phyloP scores from a whole-genome alignment of 2,888 invertebrate species.

The Sceliomorpha sp. region DNA sequence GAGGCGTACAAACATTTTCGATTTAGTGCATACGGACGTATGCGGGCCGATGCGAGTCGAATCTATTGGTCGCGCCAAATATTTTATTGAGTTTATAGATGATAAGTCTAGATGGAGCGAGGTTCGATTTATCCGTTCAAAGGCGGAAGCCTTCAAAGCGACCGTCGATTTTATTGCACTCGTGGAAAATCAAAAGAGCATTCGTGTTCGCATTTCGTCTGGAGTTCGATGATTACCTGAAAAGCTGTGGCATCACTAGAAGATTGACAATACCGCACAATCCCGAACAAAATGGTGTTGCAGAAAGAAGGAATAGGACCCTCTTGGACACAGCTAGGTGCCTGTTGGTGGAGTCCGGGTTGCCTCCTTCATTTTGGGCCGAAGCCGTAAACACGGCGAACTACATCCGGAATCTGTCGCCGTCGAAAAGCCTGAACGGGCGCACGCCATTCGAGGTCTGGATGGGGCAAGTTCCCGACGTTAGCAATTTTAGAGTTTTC shows the following conservation, averaged over 20 bases:
- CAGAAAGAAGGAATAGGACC: background rate
- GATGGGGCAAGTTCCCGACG: slow-evolving; percentile 9
- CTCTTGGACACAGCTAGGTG: slow-evolving; percentile 1
- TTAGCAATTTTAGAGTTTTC: background rate
- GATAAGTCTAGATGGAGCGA: background rate
- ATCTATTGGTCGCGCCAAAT: slow-evolving; percentile 44
- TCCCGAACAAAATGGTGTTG: slow-evolving; percentile 12
- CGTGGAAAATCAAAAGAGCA: too few species aligned
- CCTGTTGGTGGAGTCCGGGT: slow-evolving; percentile 1
- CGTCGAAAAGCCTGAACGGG: slow-evolving; percentile 5
- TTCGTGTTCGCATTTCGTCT: too few species aligned
- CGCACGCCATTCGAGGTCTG: slow-evolving; percentile 9
- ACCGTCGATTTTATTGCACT: too few species aligned
- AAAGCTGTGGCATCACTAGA: background rate
- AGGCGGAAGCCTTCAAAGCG: too few species aligned
- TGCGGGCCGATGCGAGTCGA: slow-evolving; percentile 52
- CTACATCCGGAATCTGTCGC: slow-evolving; percentile 7
- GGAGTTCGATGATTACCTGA: background rate
- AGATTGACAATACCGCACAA: slow-evolving; percentile 6
- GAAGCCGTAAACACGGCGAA: slow-evolving; percentile 1
- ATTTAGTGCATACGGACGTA: slow-evolving; percentile 59
- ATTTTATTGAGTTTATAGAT: slow-evolving; percentile 46
- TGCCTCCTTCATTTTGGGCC: slow-evolving; percentile 12
- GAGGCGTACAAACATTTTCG: slow-evolving; percentile 6
- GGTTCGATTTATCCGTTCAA: too few species aligned